These are phyloP conservation scores for Nilaparvata lugens DNA, from an alignment of 1,140 invertebrate species.

Conservation along the genomic window DNA sequence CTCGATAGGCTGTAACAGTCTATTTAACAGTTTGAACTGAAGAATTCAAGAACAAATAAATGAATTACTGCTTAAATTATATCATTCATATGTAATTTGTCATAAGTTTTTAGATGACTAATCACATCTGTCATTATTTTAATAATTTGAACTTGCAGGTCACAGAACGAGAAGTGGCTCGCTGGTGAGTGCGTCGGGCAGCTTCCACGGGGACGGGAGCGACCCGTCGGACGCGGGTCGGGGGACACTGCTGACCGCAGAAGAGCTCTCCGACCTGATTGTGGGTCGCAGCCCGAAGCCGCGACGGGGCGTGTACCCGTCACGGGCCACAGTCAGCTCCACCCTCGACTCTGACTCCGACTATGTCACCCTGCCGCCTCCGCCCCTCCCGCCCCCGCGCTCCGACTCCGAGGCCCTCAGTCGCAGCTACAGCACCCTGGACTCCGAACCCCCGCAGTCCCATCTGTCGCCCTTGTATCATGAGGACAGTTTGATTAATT, in stretches of 20 bases:
- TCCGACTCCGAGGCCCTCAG: constrained; percentile 53
- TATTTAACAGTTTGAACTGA: too few species aligned
- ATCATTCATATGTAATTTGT: too few species aligned
- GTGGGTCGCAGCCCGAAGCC: constrained; percentile 47
- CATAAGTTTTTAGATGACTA: too few species aligned
- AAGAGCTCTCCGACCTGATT: constrained; percentile 70
- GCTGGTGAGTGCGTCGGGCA: constrained; percentile 59
- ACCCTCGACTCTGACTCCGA: constrained; percentile 80
- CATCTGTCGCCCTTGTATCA: constrained; percentile 5
- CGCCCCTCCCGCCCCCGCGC: constrained; percentile 44
- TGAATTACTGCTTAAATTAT: too few species aligned
- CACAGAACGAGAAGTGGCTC: constrained; percentile 54
- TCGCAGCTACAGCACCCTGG: constrained; percentile 27
- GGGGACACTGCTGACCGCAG: constrained; percentile 62
- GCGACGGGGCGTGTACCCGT: constrained; percentile 53
- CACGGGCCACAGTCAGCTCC: constrained; percentile 65
- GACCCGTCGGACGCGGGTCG: constrained; percentile 64
- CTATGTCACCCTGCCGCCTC: constrained; percentile 71
- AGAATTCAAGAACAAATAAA: too few species aligned
- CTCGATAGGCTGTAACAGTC: too few species aligned
- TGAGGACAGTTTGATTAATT: not conserved
- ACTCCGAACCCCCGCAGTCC: not conserved
- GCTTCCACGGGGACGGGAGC: constrained; percentile 75
- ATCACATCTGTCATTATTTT: too few species aligned
- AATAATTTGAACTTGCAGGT: too few species aligned